phyloP scores from a whole-genome alignment of 2,888 invertebrate species.

The Cantharis rustica region DNA sequence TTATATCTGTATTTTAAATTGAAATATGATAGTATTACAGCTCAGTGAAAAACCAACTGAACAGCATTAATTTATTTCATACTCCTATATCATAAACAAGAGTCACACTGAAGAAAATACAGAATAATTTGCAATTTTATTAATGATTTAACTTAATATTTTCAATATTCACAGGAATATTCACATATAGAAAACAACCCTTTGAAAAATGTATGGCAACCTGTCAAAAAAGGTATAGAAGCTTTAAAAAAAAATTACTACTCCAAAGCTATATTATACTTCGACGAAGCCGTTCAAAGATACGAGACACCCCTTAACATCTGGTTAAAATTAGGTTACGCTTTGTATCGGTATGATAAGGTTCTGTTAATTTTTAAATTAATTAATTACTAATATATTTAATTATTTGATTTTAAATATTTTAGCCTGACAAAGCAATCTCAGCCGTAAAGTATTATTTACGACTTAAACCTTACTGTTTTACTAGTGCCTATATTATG shows the following conservation, averaged over 20 bases:
- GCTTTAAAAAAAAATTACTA: neutral
- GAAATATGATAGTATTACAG: too few relatives aligned
- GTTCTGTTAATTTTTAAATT: neutral
- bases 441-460: neutral
- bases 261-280: neutral
- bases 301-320: accelerated
- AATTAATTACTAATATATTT: too few relatives aligned
- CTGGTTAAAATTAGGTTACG: neutral
- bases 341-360: neutral
- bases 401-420: neutral
- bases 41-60: too few relatives aligned
- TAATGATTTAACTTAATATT: too few relatives aligned
- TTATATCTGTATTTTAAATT: too few relatives aligned
- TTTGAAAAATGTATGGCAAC: neutral
- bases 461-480: neutral
- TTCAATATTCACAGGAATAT: neutral
- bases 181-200: neutral
- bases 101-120: too few relatives aligned
- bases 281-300: neutral
- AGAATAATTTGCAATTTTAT: too few relatives aligned
- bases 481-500: neutral
- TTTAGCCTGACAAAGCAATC: neutral
- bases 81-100: too few relatives aligned
- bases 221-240: neutral
- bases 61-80: too few relatives aligned